phyloP scores from a whole-genome alignment of 92 coral and sea anemone genomes.

The Epizoanthus stellaris region DNA sequence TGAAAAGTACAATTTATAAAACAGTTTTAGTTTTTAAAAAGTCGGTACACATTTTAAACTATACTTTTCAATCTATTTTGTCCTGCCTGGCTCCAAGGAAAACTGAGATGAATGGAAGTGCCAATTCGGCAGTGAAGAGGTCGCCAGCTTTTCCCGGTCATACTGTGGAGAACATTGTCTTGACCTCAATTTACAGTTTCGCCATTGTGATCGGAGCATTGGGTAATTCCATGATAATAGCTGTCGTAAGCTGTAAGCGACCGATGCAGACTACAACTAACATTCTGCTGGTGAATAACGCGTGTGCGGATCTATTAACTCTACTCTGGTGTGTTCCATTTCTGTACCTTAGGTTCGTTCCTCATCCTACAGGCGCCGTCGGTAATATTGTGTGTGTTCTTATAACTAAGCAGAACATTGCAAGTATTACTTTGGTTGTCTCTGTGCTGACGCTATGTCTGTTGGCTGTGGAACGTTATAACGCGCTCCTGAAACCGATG shows the following conservation, averaged over 20 bases:
- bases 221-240: conserved; percentile 52
- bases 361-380: conserved; percentile 46
- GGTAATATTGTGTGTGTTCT: conserved; percentile 58
- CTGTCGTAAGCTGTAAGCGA: conserved; percentile 47
- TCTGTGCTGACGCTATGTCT: conserved; percentile 63
- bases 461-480: conserved; percentile 68
- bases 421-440: conserved; percentile 57
- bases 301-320: conserved; percentile 65
- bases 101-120: conserved; percentile 2
- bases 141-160: not conserved
- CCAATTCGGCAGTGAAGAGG: not conserved
- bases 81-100: not conserved
- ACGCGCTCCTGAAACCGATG: conserved; percentile 66
- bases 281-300: conserved; percentile 62
- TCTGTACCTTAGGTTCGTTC: conserved; percentile 38
- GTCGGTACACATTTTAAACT: not conserved
- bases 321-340: conserved; percentile 58
- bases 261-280: conserved; percentile 68
- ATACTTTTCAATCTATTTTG: not conserved
- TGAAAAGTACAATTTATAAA: no score
- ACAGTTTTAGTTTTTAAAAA: not conserved
- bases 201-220: conserved; percentile 48
- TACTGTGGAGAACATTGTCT: conserved; percentile 27
- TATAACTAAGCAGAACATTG: conserved; percentile 55
- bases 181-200: conserved; percentile 41